Base-by-base conservation (phyloP, 2,113 vertebrate genomes). In the Petromus typicus region DNA sequence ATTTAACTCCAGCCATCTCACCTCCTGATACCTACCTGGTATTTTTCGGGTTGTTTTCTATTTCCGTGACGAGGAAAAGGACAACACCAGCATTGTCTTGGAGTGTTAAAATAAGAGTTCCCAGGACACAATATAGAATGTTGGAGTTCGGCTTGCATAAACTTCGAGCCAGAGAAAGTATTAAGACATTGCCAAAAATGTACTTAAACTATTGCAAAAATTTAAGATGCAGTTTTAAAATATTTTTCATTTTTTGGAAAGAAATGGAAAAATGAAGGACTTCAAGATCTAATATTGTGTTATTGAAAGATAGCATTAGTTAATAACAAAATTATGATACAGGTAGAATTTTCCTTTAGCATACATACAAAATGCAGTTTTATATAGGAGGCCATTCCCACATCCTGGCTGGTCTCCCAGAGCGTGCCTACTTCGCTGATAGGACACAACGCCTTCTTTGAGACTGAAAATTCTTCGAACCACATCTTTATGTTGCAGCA, bases 381-480 rank as follows among this genome's bases (percentile, higher is more conserved):
- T 89, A 51, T 80, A 92, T 86, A 92, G 88, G 63, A 90, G 90
- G 79, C 91, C 73, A 22, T 91, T 90, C 86, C 95, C 94, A 95
- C 93, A 94, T 73, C 54, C 94, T 97, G 97, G 97, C 97, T 84
- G 83, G 54, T 79, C 89, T 96, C 96, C 97, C 92, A 86, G 85
- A 56, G 73, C 54, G 64, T 92, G 96, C 97, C 97, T 93, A 71
- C 97, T 97, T 96, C 34, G 89, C 92, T 85, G 56, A 73, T 73
- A 79, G 75, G 83, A 81, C 84, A 96, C 96, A 96, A 97, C 94
- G 97, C 95, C 80, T 78, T 92, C 96, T 96, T 96, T 96, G 91
- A 95, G 69, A 91, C 66, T 90, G 81, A 89, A 89, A 96, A 96
- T 96, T 97, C 91, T 95, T 93, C 83, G 43, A 84, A 80, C 75